Evolutionary conservation across 1,140 invertebrate genomes (phyloP).

Genomic region (Hormaphis cornu): DNA sequence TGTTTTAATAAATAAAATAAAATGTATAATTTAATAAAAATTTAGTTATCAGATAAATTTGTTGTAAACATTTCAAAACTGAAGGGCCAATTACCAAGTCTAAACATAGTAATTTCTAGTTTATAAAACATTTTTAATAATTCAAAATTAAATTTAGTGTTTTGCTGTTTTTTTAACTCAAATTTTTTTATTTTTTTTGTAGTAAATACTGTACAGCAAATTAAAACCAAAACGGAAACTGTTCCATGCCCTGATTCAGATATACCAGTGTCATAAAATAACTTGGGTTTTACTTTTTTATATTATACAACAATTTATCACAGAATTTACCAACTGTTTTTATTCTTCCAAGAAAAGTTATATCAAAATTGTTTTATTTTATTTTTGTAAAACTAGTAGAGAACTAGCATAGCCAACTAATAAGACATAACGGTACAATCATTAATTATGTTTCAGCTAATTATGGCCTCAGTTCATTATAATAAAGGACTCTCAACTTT

Average conservation of each 20-base stretch:
- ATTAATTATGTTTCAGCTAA: background rate
- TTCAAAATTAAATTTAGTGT: too few relatives aligned
- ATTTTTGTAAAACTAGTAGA: background rate
- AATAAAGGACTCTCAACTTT: background rate
- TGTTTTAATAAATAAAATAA: too few relatives aligned
- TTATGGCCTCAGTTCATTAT: background rate
- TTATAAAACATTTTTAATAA: too few relatives aligned
- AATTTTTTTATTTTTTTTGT: background rate
- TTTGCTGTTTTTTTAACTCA: background rate
- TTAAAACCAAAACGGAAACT: conserved; percentile 6
- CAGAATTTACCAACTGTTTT: background rate
- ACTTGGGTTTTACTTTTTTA: conserved; percentile 2
- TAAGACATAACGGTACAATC: background rate
- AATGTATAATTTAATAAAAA: too few relatives aligned
- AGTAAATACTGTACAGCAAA: conserved; percentile 8
- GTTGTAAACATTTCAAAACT: too few relatives aligned
- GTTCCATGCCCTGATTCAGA: conserved; percentile 31
- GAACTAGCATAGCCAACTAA: background rate
- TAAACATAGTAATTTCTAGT: too few relatives aligned
- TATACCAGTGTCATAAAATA: conserved; percentile 15
- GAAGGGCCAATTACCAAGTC: too few relatives aligned
- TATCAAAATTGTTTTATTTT: background rate
- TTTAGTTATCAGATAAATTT: too few relatives aligned
- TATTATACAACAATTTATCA: conserved; percentile 21
- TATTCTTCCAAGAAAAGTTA: background rate